phyloP scores from a whole-genome alignment of 2,797 vertebrate genomes.

The Steatocranus sp. region DNA sequence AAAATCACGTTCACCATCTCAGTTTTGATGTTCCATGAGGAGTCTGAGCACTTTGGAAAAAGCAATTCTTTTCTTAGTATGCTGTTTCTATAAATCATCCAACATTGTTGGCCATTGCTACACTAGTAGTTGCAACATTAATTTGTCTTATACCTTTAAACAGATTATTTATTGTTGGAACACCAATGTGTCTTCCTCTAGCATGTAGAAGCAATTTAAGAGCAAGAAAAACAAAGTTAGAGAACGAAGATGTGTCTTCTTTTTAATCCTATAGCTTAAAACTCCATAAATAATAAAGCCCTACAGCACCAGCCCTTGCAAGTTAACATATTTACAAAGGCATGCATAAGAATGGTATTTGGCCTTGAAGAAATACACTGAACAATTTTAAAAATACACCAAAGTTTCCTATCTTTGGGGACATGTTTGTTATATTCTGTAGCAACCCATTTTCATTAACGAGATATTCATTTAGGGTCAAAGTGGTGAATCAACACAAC shows the following conservation, averaged over 20 bases:
- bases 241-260: neutral
- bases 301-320: neutral
- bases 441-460: neutral
- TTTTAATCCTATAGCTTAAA: neutral
- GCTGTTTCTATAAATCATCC: neutral
- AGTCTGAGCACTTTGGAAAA: neutral
- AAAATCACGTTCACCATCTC: neutral
- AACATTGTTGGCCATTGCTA: neutral
- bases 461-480: neutral
- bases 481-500: neutral
- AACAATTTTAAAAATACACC: neutral
- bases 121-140: neutral
- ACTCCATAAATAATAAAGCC: neutral
- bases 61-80: neutral
- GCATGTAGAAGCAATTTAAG: neutral
- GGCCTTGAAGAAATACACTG: neutral
- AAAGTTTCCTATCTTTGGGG: neutral
- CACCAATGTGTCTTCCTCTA: neutral
- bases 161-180: neutral
- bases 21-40: neutral
- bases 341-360: neutral
- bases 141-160: neutral
- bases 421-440: neutral
- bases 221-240: neutral
- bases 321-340: neutral